Evolutionary conservation across 64 coral and sea anemone genomes (phyloP), one percentile per base, ranked within the genome.

Genomic region (Orbicella faveolata): DNA sequence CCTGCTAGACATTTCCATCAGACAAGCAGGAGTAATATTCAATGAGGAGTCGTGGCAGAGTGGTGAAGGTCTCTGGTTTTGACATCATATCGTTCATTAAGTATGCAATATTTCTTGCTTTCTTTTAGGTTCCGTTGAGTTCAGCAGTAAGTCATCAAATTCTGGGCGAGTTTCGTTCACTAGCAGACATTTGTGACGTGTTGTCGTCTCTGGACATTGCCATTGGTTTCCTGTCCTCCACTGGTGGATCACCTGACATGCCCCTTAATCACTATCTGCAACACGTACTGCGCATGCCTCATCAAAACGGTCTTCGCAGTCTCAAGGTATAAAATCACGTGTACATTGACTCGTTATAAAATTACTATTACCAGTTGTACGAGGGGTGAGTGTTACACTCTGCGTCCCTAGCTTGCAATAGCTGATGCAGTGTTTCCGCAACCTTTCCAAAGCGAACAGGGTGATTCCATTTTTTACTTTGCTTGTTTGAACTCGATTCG

Each of bases 201-300:
- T 67, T 91, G 33, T 87, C 37, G 19, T 92, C 94, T 62, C 61
- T 95, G 21, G 94, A 95, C 30, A 83, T 95, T 77, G 94, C 89
- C 14, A 95, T 95, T 36, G 94, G 94, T 53, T 95, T 95, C 51
- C 77, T 95, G 33, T 90, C 84, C 13, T 79, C 94, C 23, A 91
- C 89, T 84, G 94, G 94, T 19, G 94, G 94, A 52, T 18, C 55
- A 5, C 75, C 41, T 5, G 86, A 92, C 5, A 90, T 76, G 89
- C 19, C 79, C 1, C 80, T 95, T 2, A 78, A 80, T 18, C 69
- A 81, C 23, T 95, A 95, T 48, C 73, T 95, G 11, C 61, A 74
- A 36, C 37, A 36, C 0, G 75, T 77, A 63, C 79, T 95, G 16
- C 85, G 77, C 54, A 88, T 95, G 83, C 61, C 89, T 41, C 55